These are phyloP conservation scores for Catocala fraxini DNA, from an alignment of 2,888 invertebrate genomes.

Conservation along the genomic window DNA sequence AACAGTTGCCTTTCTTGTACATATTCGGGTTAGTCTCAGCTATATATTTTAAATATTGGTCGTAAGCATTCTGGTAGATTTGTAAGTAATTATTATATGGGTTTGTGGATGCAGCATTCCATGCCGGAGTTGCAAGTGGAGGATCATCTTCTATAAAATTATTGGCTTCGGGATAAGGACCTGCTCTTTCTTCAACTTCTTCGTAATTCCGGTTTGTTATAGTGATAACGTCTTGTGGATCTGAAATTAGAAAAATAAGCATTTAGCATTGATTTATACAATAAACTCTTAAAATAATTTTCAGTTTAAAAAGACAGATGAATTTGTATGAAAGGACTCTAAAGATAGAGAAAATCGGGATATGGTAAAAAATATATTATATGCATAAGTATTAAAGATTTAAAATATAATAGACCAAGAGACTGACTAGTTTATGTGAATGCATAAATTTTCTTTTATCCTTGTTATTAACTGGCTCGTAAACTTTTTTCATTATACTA, in stretches of 20 bases:
- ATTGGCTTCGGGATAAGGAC: background rate
- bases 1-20: constrained; percentile 2
- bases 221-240: constrained; percentile 15
- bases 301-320: too few species aligned
- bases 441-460: too few species aligned
- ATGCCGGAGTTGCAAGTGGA: background rate
- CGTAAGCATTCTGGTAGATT: constrained; percentile 2
- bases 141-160: constrained; percentile 4
- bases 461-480: too few species aligned
- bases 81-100: background rate
- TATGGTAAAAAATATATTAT: too few species aligned
- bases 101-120: background rate
- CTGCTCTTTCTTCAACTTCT: constrained; percentile 26
- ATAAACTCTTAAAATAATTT: too few species aligned
- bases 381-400: too few species aligned
- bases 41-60: constrained; percentile 5
- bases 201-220: constrained; percentile 25
- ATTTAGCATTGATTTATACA: too few species aligned
- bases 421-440: too few species aligned
- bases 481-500: too few species aligned
- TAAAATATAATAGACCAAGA: too few species aligned
- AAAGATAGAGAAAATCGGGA: too few species aligned
- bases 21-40: background rate
- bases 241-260: constrained; percentile 24
- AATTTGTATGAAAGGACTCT: too few species aligned